Evolutionary conservation across 2,797 vertebrate species (phyloP).

Genomic region (Dermochelys coriacea): DNA sequence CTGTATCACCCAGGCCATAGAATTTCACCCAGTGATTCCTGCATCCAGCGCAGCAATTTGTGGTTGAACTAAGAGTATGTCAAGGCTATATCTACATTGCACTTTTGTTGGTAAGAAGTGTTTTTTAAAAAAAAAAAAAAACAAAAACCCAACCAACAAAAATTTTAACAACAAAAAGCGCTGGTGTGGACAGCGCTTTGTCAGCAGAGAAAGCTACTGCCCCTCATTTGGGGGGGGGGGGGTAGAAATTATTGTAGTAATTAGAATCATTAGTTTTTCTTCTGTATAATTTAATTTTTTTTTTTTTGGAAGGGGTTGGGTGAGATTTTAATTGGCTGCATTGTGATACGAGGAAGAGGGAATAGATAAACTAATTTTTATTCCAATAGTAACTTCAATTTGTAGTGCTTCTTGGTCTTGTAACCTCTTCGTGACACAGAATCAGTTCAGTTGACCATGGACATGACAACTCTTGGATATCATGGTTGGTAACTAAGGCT

Average conservation of each 20-base stretch:
- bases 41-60: background rate
- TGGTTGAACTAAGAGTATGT: background rate
- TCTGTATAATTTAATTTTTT: background rate
- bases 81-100: too few species aligned
- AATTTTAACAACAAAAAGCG: too few species aligned
- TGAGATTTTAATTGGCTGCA: fast-evolving
- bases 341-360: fast-evolving
- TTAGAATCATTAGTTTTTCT: background rate
- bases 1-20: fast-evolving
- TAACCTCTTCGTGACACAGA: background rate
- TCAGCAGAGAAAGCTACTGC: too few species aligned
- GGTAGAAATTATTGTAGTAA: background rate
- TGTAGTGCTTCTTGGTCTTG: background rate
- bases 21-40: background rate
- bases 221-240: too few species aligned
- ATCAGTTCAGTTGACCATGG: slow-evolving; percentile 17
- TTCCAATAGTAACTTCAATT: background rate
- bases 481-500: background rate
- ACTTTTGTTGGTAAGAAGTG: too few species aligned
- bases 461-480: slow-evolving; percentile 51
- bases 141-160: too few species aligned
- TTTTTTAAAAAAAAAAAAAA: too few species aligned
- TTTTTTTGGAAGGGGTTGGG: background rate
- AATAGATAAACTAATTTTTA: fast-evolving
- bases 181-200: too few species aligned